phyloP scores from a whole-genome alignment of 1,140 invertebrate species.

The Caenorhabditis brenneri region DNA sequence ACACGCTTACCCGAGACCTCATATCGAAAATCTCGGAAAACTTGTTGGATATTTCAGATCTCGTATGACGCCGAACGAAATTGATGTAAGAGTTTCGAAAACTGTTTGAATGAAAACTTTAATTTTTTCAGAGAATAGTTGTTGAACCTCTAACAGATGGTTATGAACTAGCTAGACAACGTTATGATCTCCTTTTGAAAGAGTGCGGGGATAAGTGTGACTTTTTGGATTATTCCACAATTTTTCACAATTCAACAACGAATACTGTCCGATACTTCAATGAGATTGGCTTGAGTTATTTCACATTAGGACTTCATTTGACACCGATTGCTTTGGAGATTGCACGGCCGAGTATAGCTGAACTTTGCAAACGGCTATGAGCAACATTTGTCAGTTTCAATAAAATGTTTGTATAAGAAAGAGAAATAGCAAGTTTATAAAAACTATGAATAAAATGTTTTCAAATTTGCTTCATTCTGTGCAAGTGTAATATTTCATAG shows the following conservation, averaged over 20 bases:
- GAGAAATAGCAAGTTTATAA: too few species aligned
- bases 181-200: neutral
- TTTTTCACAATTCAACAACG: neutral
- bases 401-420: too few species aligned
- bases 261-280: neutral
- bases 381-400: too few species aligned
- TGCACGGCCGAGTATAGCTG: neutral
- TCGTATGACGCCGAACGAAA: neutral
- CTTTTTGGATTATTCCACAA: neutral
- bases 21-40: neutral
- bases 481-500: too few species aligned
- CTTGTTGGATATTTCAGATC: neutral
- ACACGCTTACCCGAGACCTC: neutral
- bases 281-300: neutral
- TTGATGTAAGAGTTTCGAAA: neutral
- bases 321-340: neutral
- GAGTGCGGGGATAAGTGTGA: neutral
- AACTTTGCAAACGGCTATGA: neutral
- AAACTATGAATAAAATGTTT: too few species aligned
- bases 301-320: neutral
- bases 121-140: neutral
- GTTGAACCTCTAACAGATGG: neutral
- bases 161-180: neutral
- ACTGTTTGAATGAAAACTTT: neutral
- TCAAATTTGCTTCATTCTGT: too few species aligned